Conservation (phyloP, 1,140 invertebrate species). For the Papilio polytes region DNA sequence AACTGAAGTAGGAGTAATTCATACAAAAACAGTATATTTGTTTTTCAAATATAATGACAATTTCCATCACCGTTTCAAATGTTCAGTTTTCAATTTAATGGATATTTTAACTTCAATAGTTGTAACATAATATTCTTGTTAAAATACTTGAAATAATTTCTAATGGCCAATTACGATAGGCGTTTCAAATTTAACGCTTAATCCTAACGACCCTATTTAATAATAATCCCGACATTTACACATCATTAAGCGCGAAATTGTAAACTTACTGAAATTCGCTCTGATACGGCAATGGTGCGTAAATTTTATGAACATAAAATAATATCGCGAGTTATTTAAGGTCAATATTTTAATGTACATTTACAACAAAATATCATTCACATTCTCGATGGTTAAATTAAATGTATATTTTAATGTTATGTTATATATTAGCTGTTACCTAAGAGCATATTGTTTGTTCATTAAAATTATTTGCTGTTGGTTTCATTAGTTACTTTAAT, state of each 20-base stretch:
- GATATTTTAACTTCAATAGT: too few species aligned
- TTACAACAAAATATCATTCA: not conserved
- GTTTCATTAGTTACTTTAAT: too few species aligned
- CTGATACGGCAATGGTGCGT: slow-evolving; percentile 36
- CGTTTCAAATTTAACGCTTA: slow-evolving; percentile 2
- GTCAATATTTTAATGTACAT: not conserved
- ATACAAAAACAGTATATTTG: too few species aligned
- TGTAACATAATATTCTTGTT: not conserved
- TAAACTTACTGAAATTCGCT: slow-evolving; percentile 38
- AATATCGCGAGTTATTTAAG: not conserved
- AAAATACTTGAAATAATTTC: not conserved
- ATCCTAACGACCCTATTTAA: slow-evolving; percentile 28
- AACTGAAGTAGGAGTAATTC: not conserved
- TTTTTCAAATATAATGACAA: too few species aligned
- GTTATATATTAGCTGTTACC: not conserved
- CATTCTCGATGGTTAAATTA: not conserved
- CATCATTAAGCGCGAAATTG: slow-evolving; percentile 45
- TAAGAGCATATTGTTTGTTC: not conserved
- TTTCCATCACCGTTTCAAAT: too few species aligned
- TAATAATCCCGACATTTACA: slow-evolving; percentile 43
- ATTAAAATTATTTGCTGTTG: not conserved
- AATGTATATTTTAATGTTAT: not conserved
- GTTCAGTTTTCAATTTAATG: too few species aligned
- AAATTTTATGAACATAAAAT: slow-evolving; percentile 40
- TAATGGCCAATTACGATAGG: not conserved